Percentiles rank a stretch among this genome's conserved stretches.
Conservation (phyloP, 1,140 invertebrate species). For the Chrysoperla carnea region DNA sequence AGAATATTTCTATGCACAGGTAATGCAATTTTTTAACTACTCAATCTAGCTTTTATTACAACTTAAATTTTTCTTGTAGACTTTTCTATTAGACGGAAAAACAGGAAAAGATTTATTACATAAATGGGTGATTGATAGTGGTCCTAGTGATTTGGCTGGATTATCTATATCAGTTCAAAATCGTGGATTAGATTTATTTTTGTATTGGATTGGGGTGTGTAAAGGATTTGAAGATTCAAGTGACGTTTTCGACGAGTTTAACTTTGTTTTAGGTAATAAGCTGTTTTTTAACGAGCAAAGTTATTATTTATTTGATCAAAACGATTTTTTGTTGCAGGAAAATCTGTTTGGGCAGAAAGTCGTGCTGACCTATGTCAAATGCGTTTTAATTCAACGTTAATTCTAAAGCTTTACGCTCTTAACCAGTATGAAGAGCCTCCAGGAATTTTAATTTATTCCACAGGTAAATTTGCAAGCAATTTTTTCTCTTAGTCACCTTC, state of each 20-base stretch:
- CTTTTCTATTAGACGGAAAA: conserved; percentile 47
- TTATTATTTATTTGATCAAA: conserved; percentile 15
- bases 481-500: neutral
- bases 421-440: conserved; percentile 46
- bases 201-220: conserved; percentile 59
- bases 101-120: conserved; percentile 44
- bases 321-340: conserved; percentile 28
- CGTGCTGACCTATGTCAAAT: conserved; percentile 51
- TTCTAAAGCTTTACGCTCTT: conserved; percentile 48
- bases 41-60: neutral
- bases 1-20: conserved; percentile 56
- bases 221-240: conserved; percentile 25
- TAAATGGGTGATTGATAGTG: conserved; percentile 36
- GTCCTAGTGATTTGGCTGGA: conserved; percentile 46
- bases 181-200: conserved; percentile 50
- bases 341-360: conserved; percentile 40
- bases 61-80: conserved; percentile 31
- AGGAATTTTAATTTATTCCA: conserved; percentile 49
- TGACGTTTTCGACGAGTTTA: neutral
- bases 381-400: conserved; percentile 47
- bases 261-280: neutral
- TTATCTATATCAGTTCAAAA: conserved; percentile 42
- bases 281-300: conserved; percentile 6
- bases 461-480: conserved; percentile 23
- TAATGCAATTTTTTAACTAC: conserved; percentile 13